Conservation (phyloP, 2,888 invertebrate species). For the Galerucella calmariensis region DNA sequence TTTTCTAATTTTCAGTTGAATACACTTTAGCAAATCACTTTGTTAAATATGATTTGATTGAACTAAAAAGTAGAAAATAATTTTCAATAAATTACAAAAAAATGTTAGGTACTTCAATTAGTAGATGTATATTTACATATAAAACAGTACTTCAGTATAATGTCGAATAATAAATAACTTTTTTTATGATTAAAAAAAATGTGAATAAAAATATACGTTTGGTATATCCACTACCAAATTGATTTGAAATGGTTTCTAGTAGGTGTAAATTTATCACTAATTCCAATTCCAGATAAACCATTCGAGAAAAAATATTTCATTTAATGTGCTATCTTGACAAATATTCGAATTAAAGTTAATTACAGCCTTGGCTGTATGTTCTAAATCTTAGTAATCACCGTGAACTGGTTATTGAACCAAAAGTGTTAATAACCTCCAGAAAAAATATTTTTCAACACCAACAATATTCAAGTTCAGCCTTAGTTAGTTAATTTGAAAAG, state of each 20-base stretch:
- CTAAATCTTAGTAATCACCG: slow-evolving; percentile 7
- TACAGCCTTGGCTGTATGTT: background rate
- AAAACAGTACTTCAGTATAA: too few species aligned
- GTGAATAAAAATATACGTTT: too few species aligned
- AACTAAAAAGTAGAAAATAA: too few species aligned
- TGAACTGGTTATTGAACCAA: slow-evolving; percentile 16
- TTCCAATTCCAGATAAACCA: background rate
- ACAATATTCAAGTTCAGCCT: background rate
- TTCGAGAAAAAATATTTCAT: background rate
- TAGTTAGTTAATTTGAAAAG: too few species aligned
- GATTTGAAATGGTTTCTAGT: background rate
- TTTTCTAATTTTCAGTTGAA: too few species aligned
- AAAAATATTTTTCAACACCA: slow-evolving; percentile 14
- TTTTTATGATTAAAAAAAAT: too few species aligned
- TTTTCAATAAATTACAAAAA: too few species aligned
- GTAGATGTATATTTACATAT: too few species aligned
- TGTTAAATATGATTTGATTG: too few species aligned
- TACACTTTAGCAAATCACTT: too few species aligned
- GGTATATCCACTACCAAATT: background rate
- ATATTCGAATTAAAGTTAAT: slow-evolving; percentile 3
- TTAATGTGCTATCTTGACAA: background rate
- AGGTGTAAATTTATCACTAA: background rate
- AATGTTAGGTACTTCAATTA: too few species aligned
- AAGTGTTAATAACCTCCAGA: slow-evolving; percentile 14
- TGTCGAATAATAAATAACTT: too few species aligned